phyloP scores from a whole-genome alignment of 2,113 vertebrate species.

The Brachyistius frenatus region DNA sequence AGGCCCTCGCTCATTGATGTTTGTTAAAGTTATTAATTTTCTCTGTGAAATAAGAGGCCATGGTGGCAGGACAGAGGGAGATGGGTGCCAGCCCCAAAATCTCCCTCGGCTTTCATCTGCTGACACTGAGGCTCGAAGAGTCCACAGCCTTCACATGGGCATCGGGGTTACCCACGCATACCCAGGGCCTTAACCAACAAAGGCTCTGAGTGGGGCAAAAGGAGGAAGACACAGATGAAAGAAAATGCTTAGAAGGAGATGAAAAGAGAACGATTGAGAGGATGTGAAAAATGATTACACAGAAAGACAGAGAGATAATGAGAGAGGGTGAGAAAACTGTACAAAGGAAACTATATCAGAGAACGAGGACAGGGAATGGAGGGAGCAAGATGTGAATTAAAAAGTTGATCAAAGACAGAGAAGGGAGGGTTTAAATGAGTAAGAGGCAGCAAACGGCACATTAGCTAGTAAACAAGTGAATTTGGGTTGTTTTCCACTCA shows the following conservation, averaged over 20 bases:
- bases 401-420: constrained; percentile 29
- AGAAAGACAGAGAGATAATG: constrained; percentile 56
- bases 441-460: constrained; percentile 57
- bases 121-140: constrained; percentile 74
- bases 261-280: constrained; percentile 38
- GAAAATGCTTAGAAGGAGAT: constrained; percentile 51
- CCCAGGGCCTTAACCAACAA: constrained; percentile 80
- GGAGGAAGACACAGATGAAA: constrained; percentile 68
- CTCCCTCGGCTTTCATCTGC: constrained; percentile 82
- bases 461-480: constrained; percentile 85
- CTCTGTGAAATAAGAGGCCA: constrained; percentile 86
- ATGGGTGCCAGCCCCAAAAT: constrained; percentile 84
- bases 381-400: constrained; percentile 35
- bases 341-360: constrained; percentile 30
- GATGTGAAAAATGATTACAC: constrained; percentile 59
- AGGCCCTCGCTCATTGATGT: constrained; percentile 84
- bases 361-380: constrained; percentile 31
- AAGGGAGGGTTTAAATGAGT: constrained; percentile 36
- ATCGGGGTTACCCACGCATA: constrained; percentile 82
- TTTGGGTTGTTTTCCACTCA: constrained; percentile 78
- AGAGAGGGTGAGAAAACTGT: constrained; percentile 49
- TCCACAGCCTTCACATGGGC: constrained; percentile 80
- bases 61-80: constrained; percentile 80
- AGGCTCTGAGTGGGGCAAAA: constrained; percentile 65
- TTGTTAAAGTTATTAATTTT: constrained; percentile 88